Conservation (phyloP, 2,113 vertebrate genomes). For the Rhabdomys dilectus region DNA sequence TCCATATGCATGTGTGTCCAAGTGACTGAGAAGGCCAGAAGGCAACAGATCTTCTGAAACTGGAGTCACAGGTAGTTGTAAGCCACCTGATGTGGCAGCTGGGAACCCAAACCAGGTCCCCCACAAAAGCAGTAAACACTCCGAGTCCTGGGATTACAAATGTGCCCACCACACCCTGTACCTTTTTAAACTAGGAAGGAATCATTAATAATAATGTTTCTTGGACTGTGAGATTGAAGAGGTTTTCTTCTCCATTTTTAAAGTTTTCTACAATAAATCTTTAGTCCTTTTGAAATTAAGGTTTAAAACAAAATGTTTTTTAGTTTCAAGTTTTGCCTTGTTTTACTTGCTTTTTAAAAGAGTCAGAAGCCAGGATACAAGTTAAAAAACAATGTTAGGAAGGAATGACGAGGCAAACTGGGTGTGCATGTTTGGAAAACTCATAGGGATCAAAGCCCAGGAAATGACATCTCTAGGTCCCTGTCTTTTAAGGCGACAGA, state of each 20-base stretch:
- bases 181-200: constrained; percentile 12
- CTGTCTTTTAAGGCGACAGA: neutral
- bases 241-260: neutral
- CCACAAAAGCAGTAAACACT: neutral
- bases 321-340: neutral
- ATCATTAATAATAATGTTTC: neutral
- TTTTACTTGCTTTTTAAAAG: constrained; percentile 36
- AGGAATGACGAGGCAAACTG: neutral
- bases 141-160: neutral
- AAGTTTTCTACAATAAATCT: neutral
- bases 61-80: neutral
- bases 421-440: neutral
- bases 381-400: neutral
- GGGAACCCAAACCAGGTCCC: neutral
- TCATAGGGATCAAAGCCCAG: neutral
- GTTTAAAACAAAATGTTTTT: neutral
- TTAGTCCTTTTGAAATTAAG: constrained; percentile 16
- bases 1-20: neutral
- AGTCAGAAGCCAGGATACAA: neutral
- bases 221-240: neutral
- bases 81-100: neutral
- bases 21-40: too few species aligned
- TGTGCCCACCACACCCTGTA: neutral
- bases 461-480: neutral
- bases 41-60: neutral